Evolutionary conservation across 1,140 invertebrate genomes (phyloP).

Genomic region (Halesus radiatus): DNA sequence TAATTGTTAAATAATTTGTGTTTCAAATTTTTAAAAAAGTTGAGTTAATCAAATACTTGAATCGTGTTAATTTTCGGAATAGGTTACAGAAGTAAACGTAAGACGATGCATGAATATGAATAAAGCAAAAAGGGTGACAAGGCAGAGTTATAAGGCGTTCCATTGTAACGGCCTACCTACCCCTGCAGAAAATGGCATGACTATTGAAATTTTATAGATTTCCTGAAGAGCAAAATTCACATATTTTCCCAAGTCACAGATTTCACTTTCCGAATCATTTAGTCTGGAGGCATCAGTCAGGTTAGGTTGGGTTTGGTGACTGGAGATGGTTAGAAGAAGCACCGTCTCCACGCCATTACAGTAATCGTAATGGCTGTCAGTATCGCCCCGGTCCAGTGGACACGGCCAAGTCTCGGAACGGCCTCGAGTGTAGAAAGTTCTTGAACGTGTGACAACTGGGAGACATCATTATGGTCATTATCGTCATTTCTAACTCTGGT

Average conservation of each 20-base stretch:
- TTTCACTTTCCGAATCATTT: constrained; percentile 8
- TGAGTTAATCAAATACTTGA: too few relatives aligned
- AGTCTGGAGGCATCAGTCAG: background rate
- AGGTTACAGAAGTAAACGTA: too few relatives aligned
- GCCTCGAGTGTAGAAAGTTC: constrained; percentile 13
- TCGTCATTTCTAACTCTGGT: background rate
- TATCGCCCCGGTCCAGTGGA: constrained; percentile 3
- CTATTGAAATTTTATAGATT: too few relatives aligned
- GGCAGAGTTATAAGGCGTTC: too few relatives aligned
- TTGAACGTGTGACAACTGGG: background rate
- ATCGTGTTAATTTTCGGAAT: too few relatives aligned
- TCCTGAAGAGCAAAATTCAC: too few relatives aligned
- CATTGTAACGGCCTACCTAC: too few relatives aligned
- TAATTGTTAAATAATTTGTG: too few relatives aligned
- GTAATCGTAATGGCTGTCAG: background rate
- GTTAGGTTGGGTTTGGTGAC: background rate
- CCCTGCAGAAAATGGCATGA: too few relatives aligned
- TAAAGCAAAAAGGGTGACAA: too few relatives aligned
- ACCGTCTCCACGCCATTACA: background rate
- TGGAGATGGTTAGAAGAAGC: background rate
- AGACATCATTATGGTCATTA: background rate
- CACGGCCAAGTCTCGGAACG: background rate
- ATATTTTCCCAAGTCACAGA: background rate
- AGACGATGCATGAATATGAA: too few relatives aligned
- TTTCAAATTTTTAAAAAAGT: too few relatives aligned